phyloP scores from a whole-genome alignment of 2,113 vertebrate species.

The Neolamprologus cancellatus region DNA sequence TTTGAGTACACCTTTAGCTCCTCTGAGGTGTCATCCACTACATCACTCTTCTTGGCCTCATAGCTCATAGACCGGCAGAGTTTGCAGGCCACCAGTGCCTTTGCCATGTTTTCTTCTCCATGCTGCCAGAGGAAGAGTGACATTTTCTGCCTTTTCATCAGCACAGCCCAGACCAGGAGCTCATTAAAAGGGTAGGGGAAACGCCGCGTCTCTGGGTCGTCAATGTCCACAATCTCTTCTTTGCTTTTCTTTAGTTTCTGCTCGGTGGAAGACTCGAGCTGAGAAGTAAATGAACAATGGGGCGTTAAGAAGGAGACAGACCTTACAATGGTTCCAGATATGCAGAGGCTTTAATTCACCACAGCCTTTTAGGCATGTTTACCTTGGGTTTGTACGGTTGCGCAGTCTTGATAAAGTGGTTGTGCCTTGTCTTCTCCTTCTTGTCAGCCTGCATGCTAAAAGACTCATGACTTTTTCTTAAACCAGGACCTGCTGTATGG shows the following conservation, averaged over 20 bases:
- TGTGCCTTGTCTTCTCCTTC: constrained; percentile 95
- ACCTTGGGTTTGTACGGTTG: constrained; percentile 99
- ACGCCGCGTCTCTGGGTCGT: constrained; percentile 91
- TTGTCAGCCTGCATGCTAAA: constrained; percentile 95
- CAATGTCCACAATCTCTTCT: constrained; percentile 97
- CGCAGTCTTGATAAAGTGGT: constrained; percentile 98
- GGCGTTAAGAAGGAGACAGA: neutral
- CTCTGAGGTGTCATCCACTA: constrained; percentile 95
- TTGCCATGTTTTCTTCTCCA: constrained; percentile 97
- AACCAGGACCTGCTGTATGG: constrained; percentile 73
- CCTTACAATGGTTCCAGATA: neutral
- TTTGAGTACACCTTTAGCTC: constrained; percentile 94
- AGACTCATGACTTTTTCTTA: constrained; percentile 87
- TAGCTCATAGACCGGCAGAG: constrained; percentile 94
- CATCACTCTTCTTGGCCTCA: constrained; percentile 96
- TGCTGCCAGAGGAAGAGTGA: constrained; percentile 98
- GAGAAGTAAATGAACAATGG: neutral
- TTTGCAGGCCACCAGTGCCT: constrained; percentile 95
- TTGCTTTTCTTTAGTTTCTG: constrained; percentile 93
- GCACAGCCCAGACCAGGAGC: constrained; percentile 93
- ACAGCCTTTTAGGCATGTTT: neutral
- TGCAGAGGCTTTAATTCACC: neutral
- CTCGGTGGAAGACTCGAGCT: constrained; percentile 72
- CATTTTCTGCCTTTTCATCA: constrained; percentile 99
- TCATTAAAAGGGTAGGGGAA: constrained; percentile 98